Base-by-base conservation (phyloP, 2,888 invertebrate species). In the Tipula unca region DNA sequence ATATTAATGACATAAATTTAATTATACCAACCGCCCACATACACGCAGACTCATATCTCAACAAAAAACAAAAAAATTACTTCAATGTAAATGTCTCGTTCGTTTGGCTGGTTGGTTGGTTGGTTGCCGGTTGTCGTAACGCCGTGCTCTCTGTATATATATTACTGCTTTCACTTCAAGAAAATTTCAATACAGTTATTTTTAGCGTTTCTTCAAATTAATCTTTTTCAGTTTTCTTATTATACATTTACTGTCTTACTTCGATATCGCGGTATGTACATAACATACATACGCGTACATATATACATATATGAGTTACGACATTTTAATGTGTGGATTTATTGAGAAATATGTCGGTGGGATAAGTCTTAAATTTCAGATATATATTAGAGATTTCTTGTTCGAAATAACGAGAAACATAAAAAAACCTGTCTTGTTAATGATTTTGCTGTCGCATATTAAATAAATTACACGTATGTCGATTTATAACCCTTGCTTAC, bases 271-370 rank as follows among this genome's bases (percentile, higher is more conserved):
- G 69, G 69, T 69, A 3, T 83, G 32, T n/a, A 83, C 32, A 20
- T 82, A 82, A n/a, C 20, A 35, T 29, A n/a, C n/a, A n/a, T n/a
- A n/a, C n/a, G n/a, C n/a, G n/a, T 82, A 29, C 25, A 20, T 29
- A 82, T 29, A 29, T 82, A 82, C 14, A 29, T 29, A 29, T 32
- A 83, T 83, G 83, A 83, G n/a, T 83, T 32, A 83, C 29, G 35
- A 32, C 35, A 83, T 83, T 83, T 83, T 83, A 83, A 83, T 83
- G 32, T 83, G 69, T 69, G 69, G 69, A 69, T 69, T 69, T 69
- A 69, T 69, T 69, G 69, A 69, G 69, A 69, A 69, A 69, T 69
- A 69, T 69, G 69, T 69, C 69, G 69, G 69, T 69, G 69, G 69
- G 69, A 69, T 69, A 69, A 69, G 69, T 69, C 25, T 69, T 69